Conservation (phyloP, 2,888 invertebrate species). For the Liodrosophila aerea region DNA sequence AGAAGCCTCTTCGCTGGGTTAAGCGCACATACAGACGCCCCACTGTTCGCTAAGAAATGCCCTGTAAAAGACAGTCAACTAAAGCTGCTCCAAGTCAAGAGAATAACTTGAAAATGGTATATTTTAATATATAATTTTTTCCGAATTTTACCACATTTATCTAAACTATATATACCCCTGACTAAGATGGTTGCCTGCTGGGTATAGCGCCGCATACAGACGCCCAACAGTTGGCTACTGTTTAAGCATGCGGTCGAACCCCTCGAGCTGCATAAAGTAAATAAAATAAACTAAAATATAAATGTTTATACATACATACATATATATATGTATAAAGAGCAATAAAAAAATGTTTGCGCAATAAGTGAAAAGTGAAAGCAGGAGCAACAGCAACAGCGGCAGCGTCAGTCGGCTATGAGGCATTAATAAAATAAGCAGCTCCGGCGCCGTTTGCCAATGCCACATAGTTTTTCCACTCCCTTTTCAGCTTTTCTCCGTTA, state of each 20-base stretch:
- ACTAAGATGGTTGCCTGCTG: not conserved
- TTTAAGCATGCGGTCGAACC: constrained; percentile 12
- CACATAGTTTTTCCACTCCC: constrained; percentile 21
- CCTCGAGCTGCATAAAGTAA: constrained; percentile 49
- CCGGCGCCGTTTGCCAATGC: constrained; percentile 34
- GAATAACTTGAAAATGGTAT: no score
- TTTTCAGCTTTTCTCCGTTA: not conserved
- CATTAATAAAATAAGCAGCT: constrained; percentile 69
- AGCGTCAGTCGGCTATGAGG: not conserved
- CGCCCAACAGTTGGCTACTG: constrained; percentile 45
- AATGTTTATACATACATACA: constrained; percentile 36
- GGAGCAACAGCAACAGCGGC: constrained; percentile 41
- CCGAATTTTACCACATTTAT: no score
- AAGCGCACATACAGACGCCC: no score
- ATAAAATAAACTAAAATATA: constrained; percentile 54
- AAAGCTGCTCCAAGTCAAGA: no score
- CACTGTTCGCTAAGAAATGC: no score
- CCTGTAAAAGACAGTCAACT: no score
- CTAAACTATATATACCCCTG: not conserved
- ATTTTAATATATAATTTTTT: no score
- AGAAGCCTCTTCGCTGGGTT: no score
- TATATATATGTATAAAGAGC: constrained; percentile 39
- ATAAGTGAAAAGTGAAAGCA: constrained; percentile 45
- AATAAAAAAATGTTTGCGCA: constrained; percentile 31
- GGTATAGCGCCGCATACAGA: constrained; percentile 6